These are phyloP conservation scores for Antheraea assamensis DNA, from an alignment of 2,888 invertebrate genomes.

Conservation along the genomic window DNA sequence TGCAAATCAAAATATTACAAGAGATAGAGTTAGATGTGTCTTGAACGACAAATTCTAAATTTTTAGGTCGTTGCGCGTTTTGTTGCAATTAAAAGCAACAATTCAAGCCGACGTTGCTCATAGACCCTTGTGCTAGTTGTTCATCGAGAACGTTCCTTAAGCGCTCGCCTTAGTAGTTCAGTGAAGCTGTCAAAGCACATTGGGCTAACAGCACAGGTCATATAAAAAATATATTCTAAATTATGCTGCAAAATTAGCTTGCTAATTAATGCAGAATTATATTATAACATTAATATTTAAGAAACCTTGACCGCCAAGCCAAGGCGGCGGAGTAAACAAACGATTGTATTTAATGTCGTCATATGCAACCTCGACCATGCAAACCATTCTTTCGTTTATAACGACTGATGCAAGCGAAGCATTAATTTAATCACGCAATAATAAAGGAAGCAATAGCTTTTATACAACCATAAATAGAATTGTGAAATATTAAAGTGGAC, in stretches of 20 bases:
- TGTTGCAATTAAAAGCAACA: too few relatives aligned
- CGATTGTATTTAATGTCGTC: neutral
- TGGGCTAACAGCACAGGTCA: too few relatives aligned
- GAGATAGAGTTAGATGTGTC: too few relatives aligned
- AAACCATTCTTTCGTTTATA: neutral
- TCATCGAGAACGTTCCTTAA: too few relatives aligned
- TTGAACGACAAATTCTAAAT: too few relatives aligned
- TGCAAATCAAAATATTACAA: too few relatives aligned
- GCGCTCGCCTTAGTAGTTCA: too few relatives aligned
- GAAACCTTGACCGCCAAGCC: neutral
- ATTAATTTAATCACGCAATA: neutral
- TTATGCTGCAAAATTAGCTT: neutral
- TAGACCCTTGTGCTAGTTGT: too few relatives aligned
- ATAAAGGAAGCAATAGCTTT: neutral
- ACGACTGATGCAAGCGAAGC: neutral
- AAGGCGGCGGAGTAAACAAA: neutral
- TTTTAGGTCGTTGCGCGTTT: too few relatives aligned
- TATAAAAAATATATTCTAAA: neutral
- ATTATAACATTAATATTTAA: neutral
- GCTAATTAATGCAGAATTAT: neutral
- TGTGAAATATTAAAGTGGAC: too few relatives aligned
- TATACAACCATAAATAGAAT: neutral
- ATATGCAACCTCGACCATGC: conserved; percentile 4
- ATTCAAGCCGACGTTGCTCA: too few relatives aligned
- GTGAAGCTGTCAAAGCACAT: too few relatives aligned